A percentile compares a stretch with the other conserved stretches of the same genome.
phyloP scores from a whole-genome alignment of 1,140 invertebrate genomes.

The Heliconius nattereri region DNA sequence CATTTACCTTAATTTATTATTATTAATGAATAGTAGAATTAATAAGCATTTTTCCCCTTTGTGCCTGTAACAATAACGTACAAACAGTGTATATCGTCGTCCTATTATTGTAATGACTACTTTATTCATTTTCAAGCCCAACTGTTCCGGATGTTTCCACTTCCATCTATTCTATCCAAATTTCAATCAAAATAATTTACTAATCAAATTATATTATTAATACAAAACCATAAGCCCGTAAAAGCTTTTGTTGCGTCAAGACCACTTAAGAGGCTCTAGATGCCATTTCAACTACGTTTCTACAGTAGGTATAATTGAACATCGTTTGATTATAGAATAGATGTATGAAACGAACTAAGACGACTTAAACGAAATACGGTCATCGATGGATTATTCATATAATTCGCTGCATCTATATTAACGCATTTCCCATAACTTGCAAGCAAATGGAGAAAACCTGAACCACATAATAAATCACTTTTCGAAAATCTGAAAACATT shows the following conservation, averaged over 20 bases:
- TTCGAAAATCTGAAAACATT: neutral
- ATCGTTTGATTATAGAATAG: conserved; percentile 7
- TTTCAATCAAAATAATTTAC: conserved; percentile 1
- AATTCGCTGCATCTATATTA: neutral
- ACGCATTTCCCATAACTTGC: no score
- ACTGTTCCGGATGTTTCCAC: neutral
- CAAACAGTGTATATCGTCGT: no score
- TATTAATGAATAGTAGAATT: no score
- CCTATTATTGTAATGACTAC: no score
- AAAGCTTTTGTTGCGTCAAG: conserved; percentile 11
- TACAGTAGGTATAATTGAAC: neutral
- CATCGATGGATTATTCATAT: neutral
- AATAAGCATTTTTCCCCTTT: no score
- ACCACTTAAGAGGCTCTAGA: conserved; percentile 14
- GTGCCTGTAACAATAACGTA: no score
- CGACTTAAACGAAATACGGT: neutral
- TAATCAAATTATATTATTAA: neutral
- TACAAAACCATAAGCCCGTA: conserved; percentile 8
- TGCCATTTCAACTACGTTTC: conserved; percentile 3
- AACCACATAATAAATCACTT: no score
- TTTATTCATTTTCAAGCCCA: no score
- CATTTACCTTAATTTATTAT: no score
- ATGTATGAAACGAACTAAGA: no score
- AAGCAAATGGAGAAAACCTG: no score
- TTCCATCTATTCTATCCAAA: neutral